Conservation (phyloP, 2,113 vertebrate genomes). For the Osmerus mordax region DNA sequence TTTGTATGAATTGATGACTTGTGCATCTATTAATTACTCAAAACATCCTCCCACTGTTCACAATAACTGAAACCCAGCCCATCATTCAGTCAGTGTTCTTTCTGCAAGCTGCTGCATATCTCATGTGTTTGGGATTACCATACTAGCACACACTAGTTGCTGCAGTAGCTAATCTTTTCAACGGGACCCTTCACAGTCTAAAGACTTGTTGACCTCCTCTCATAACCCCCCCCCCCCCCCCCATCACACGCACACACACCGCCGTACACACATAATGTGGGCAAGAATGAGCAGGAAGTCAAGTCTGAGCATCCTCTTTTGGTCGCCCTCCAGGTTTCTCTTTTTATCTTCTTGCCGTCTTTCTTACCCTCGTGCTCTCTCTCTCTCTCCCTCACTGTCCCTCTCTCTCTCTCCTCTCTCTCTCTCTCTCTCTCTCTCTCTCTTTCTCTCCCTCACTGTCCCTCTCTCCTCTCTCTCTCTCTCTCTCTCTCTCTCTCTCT, state of each 20-base stretch:
- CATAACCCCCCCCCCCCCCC: not conserved
- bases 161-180: constrained; percentile 2
- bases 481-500: not conserved
- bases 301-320: too few relatives aligned
- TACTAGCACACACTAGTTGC: too few relatives aligned
- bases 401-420: not conserved
- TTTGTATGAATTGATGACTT: constrained; percentile 30
- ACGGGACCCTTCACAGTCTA: not conserved
- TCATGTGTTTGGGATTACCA: constrained; percentile 11
- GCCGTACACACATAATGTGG: too few relatives aligned
- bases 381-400: not conserved
- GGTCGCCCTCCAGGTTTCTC: too few relatives aligned
- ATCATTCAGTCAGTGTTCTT: not conserved
- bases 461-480: not conserved
- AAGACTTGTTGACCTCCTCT: not conserved
- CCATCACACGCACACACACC: too few relatives aligned
- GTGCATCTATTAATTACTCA: not conserved
- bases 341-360: too few relatives aligned
- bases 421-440: not conserved
- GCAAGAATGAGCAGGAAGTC: too few relatives aligned
- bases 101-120: not conserved
- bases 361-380: not conserved
- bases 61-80: not conserved
- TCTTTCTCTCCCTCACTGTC: not conserved
- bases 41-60: too few relatives aligned